Evolutionary conservation across 2,888 invertebrate species (phyloP), one percentile per base, ranked within the genome.

Genomic region (Agrochola circellaris): DNA sequence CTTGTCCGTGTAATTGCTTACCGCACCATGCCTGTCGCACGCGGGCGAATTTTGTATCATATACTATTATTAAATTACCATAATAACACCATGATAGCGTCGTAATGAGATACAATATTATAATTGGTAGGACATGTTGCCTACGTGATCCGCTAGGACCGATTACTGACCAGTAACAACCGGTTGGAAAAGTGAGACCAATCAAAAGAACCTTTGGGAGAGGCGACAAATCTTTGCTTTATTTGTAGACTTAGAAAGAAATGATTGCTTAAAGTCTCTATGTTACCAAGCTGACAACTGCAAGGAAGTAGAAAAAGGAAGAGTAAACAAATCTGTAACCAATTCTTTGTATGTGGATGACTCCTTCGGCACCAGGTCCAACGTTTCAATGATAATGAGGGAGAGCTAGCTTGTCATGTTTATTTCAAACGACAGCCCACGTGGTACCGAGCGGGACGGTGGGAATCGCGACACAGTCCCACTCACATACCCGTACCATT

Each of bases 321-420:
- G 26, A 30, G 20, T 61, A 30, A 58, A 56, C 8, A 61, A 72
- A 42, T 60, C 60, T 58, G 61, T 61, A 34, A 65, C 34, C 66
- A 66, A 68, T 38, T 68, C n/a, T 54, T 71, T 70, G 75, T 84
- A 76, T 75, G 67, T 79, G 83, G 81, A 76, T 73, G 82, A 77
- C 74, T 74, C 82, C 83, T 83, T 81, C 77, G 77, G 81, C 80
- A 79, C 83, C 84, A 87, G 81, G 87, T 87, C 71, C 83, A 77
- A 85, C 87, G 86, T 86, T 88, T 89, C 87, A 90, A 92, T 91
- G 90, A 88, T 91, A 91, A 91, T 92, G 90, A 91, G 91, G 88
- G 91, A 91, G 91, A 91, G 90, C 84, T 79, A 80, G 84, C 87
- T 86, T 88, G 89, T 90, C 90, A 90, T 91, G 90, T 91, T 85